Evolutionary conservation across 2,888 invertebrate species (phyloP), one percentile per base, ranked within the genome.

Genomic region (Aspidiotus destructor): DNA sequence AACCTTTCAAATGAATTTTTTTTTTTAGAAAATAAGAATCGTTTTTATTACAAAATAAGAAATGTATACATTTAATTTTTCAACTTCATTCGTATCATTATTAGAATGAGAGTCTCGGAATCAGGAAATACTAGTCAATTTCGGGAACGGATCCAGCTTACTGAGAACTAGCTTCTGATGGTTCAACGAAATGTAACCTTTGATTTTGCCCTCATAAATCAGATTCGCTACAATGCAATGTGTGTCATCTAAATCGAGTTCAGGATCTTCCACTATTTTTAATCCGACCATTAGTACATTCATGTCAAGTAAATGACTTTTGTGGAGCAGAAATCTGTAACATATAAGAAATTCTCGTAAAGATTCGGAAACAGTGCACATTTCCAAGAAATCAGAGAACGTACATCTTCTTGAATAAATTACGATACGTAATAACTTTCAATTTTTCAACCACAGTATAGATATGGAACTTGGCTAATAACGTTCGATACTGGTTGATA

Each of bases 101-200:
- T 3, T 48, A 13, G 11, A 48, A n/a, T n/a, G n/a, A n/a, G n/a
- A n/a, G 48, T 2, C 48, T 48, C n/a, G 11, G 48, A 48, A 48
- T 58, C 6, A 58, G 40, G 55, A 40, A 44, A 67, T 63, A 57
- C 48, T 64, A n/a, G 57, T 71, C 28, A 76, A 71, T 60, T 74
- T 71, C 8, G 98, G 98, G 77, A 99, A 99, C 1, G 98, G 91
- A 80, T 93, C 94, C 76, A 92, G 90, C 78, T 99, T 99, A 75
- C 96, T 96, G 60, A 99, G 90, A 61, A 99, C 98, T 69, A 99
- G 84, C 79, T 96, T 97, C 77, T 95, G 89, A 79, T 99, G 97
- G 74, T 92, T 91, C 79, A 94, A 89, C 0, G 97, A 96, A 75
- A 99, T 94, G 78, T 99, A 99, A 0, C 99, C 98, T 78, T 97